Evolutionary conservation across 2,797 vertebrate species (phyloP).

Genomic region (Clamator glandarius): DNA sequence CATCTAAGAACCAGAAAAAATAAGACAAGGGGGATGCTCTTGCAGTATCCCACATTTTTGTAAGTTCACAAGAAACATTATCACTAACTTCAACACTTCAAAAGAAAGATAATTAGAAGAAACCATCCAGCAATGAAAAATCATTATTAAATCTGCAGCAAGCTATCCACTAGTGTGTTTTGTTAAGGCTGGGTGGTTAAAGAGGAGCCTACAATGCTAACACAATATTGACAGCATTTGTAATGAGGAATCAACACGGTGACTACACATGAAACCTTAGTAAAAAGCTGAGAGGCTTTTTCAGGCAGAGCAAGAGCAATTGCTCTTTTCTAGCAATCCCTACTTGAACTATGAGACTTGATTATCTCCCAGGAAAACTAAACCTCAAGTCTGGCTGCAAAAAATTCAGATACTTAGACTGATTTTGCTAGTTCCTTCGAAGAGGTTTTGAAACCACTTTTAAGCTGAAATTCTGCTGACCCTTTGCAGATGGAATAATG

Average conservation of each 20-base stretch:
- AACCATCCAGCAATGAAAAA: conserved; percentile 22
- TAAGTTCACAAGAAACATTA: conserved; percentile 22
- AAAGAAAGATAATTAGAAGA: conserved; percentile 32
- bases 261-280: background rate
- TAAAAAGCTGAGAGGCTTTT: background rate
- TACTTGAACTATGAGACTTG: background rate
- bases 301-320: background rate
- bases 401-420: background rate
- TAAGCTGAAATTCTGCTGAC: background rate
- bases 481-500: background rate
- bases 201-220: background rate
- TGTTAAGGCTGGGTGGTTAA: background rate
- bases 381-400: background rate
- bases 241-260: background rate
- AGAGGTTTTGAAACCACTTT: background rate
- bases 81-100: background rate
- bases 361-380: background rate
- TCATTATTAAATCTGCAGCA: background rate
- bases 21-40: background rate
- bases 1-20: background rate
- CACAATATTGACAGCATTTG: background rate
- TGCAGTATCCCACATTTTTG: background rate
- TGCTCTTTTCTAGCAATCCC: background rate
- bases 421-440: background rate
- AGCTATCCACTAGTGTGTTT: conserved; percentile 4